Percentiles rank a stretch among this genome's conserved stretches.
These are phyloP conservation scores for Barbus barbus DNA, from an alignment of 2,113 vertebrate genomes.

Conservation along the genomic window DNA sequence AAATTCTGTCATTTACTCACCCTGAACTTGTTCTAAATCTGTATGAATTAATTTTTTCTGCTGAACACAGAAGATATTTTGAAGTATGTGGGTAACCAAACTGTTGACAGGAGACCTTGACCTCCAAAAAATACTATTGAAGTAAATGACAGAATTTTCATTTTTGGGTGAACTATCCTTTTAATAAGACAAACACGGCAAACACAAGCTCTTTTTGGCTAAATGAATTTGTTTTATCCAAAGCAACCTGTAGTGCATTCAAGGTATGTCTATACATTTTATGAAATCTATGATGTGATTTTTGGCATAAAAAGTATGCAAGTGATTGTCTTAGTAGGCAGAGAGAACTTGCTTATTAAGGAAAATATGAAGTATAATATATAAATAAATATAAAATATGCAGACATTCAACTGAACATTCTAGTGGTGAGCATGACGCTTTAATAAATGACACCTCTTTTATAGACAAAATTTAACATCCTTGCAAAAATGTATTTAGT, in stretches of 20 bases:
- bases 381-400: no score
- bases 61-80: no score
- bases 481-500: background rate
- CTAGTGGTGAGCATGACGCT: background rate
- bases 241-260: background rate
- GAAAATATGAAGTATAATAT: no score
- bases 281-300: background rate
- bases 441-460: background rate
- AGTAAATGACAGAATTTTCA: no score
- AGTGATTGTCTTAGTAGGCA: background rate
- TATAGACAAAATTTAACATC: background rate
- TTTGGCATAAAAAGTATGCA: background rate
- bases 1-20: no score
- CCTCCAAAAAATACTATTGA: no score
- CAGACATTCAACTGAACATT: background rate
- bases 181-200: no score
- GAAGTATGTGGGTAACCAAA: no score
- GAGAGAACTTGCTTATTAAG: background rate
- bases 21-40: no score
- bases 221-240: background rate
- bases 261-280: background rate
- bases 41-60: no score
- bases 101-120: no score
- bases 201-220: background rate
- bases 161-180: no score